These are phyloP conservation scores for Zygogramma bicolorata DNA, from an alignment of 2,888 invertebrate species.

Conservation along the genomic window DNA sequence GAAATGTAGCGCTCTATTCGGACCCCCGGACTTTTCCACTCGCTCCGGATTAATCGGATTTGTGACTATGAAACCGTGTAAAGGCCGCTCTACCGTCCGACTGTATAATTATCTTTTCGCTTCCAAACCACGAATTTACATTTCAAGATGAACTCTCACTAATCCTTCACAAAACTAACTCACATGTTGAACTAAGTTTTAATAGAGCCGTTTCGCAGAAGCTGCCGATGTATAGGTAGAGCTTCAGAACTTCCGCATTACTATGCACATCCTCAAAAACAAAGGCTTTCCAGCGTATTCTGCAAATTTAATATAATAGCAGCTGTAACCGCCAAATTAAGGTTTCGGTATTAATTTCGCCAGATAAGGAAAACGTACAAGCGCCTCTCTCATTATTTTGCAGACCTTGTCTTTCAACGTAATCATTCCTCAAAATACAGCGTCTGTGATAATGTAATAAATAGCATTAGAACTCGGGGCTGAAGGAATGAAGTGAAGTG, in stretches of 20 bases:
- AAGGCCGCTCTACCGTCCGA: conserved; percentile 58
- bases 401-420: too few relatives aligned
- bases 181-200: conserved; percentile 54
- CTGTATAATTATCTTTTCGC: conserved; percentile 64
- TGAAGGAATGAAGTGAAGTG: too few relatives aligned
- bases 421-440: too few relatives aligned
- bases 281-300: conserved; percentile 33
- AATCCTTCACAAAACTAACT: conserved; percentile 45
- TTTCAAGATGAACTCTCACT: conserved; percentile 62
- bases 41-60: conserved; percentile 60
- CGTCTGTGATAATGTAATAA: too few relatives aligned
- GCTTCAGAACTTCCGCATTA: conserved; percentile 38
- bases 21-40: conserved; percentile 3
- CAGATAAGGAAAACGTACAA: conserved; percentile 28
- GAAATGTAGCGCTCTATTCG: background rate
- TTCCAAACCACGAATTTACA: conserved; percentile 62
- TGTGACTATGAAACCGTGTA: conserved; percentile 66
- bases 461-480: too few relatives aligned
- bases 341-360: conserved; percentile 30
- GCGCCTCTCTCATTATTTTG: conserved; percentile 9
- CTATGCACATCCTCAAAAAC: conserved; percentile 37
- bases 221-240: conserved; percentile 32
- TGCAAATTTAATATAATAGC: conserved; percentile 32
- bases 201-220: conserved; percentile 33
- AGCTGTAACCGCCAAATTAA: conserved; percentile 23